Base-by-base conservation (phyloP, 2,113 vertebrate genomes). In the Dicentrarchus labrax region DNA sequence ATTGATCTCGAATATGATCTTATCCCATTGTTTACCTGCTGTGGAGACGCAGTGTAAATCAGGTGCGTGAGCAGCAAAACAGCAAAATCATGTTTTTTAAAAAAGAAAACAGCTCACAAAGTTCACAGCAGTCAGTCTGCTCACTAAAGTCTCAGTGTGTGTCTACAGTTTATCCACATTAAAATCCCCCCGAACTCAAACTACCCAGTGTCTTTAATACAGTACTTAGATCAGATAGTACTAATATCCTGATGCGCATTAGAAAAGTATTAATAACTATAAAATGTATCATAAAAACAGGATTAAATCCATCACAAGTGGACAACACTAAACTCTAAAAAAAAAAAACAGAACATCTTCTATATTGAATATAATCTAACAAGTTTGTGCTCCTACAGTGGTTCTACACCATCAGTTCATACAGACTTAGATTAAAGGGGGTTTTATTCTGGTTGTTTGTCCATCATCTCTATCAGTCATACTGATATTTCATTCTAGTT, bases 201-300 rank as follows among this genome's bases (percentile, higher is more conserved):
- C 13, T 3, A 50, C 61, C 12, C 54, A 76, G 64, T 66, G 70
- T 79, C 72, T 74, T 30, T 30, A 9, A 48, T 82, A 88, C 81
- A 88, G 84, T 82, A 70, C 86, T 79, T 6, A 65, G 69, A 83
- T 54, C 43, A 60, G 19, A 53, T 41, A 15, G 51, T 48, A n/a
- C 65, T 57, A 68, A 78, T 8, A 75, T 77, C 78, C 84, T 80
- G 62, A 77, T 41, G 53, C 56, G 19, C 67, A 65, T 82, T 79
- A 79, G 21, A 81, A 13, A 59, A 69, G 36, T 65, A 73, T 74
- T 65, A 81, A 16, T 45, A 13, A 70, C 70, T 82, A 74, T 39
- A 75, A 59, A 72, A 54, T 24, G 22, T 59, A 45, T 10, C 43
- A 22, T 48, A 82, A 64, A 57, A 60, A 70, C 6, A 54, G 22